Base-by-base conservation (phyloP, 2,113 vertebrate species). In the Festucalex cinctus region DNA sequence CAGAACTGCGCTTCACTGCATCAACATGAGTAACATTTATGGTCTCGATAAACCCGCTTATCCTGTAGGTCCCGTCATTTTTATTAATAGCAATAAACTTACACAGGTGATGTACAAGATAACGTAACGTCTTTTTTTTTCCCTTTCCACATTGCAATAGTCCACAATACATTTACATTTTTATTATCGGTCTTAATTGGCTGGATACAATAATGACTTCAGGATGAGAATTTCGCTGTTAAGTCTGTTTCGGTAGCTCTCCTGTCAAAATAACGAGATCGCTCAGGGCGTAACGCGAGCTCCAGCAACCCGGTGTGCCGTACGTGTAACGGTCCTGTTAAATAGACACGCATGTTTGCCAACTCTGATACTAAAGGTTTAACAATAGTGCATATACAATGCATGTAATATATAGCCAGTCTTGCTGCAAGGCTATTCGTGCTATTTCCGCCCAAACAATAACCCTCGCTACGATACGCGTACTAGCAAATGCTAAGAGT, bases 401-500 rank as follows among this genome's bases (percentile, higher is more conserved):
- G 19, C 19, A 2, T 9, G 2, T 28, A 9, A 54, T 28, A 48
- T 26, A 2, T 46, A 0, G 22, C n/a, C 8, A 16, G 1, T 63
- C 3, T 20, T 36, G n/a, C 1, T 66, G 35, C 12, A 10, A 41
- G 5, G 22, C 20, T 41, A 16, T 43, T 0, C 48, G 2, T 59
- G 36, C 5, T 0, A 26, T 77, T 80, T 66, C 6, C 51, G 1
- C 4, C 59, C 69, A 71, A 79, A 81, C 4, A 70, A 68, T 5
- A 5, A 69, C 1, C 6, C 46, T 41, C 3, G 22, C 7, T 65
- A 61, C 77, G 13, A 59, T 56, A 65, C 44, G 88, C 66, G 65
- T 79, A 80, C 80, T 82, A 85, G 59, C 59, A 20, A 24, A 63
- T 46, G 73, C 70, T 79, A 77, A 65, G 6, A n/a, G 35, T 39